phyloP scores from a whole-genome alignment of 2,797 vertebrate species.

The Morus bassanus region DNA sequence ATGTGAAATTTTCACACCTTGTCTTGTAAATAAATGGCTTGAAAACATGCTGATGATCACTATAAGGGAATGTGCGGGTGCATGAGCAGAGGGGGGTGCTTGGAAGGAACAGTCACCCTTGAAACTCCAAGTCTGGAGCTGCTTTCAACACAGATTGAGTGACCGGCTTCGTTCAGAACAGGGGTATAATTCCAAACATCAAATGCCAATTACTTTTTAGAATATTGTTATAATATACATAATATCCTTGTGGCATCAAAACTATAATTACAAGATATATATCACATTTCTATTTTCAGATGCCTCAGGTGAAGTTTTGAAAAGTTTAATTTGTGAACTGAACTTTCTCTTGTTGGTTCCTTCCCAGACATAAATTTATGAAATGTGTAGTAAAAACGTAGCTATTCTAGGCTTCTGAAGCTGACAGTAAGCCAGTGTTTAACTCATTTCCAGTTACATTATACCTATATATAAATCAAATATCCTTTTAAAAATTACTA shows the following conservation, averaged over 20 bases:
- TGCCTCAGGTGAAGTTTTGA: neutral
- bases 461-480: neutral
- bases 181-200: neutral
- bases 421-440: neutral
- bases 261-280: neutral
- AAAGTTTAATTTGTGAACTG: neutral
- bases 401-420: neutral
- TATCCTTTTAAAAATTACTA: neutral
- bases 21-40: constrained; percentile 65
- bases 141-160: neutral
- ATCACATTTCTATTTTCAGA: neutral
- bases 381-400: neutral
- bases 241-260: neutral
- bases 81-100: neutral
- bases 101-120: neutral
- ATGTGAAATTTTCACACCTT: constrained; percentile 60
- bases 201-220: neutral
- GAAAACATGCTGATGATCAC: constrained; percentile 30
- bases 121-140: neutral
- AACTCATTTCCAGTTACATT: neutral
- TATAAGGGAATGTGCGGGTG: constrained; percentile 38
- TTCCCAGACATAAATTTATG: neutral
- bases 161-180: neutral
- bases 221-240: neutral
- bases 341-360: neutral